Base-by-base conservation (phyloP, 2,797 vertebrate genomes). In the Brachyalestes nurse region DNA sequence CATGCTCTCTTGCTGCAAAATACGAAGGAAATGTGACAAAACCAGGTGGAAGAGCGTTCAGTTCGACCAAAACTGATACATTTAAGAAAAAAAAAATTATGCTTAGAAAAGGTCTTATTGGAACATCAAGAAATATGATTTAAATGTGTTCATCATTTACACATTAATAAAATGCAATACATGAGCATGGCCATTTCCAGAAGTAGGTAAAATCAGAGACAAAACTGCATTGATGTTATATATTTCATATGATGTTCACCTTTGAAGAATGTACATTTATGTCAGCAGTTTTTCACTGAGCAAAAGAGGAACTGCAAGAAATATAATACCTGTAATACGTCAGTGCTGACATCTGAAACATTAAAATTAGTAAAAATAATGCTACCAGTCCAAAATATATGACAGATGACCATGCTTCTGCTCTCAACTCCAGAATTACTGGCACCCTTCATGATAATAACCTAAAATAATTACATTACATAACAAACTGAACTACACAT, bases 21-120 rank as follows among this genome's bases (percentile, higher is more conserved):
- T 86, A 86, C 85, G 85, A 78, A 66, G 81, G 70, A 40, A 47
- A 84, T 64, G 55, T 85, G 80, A 86, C 85, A 85, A 82, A 69
- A 86, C 80, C 70, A 83, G 71, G 86, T 72, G 75, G 72, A 84
- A 84, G 82, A 78, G 67, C 16, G n/a, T 25, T 19, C 2, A 10
- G 23, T 70, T 62, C 55, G 9, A n/a, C 34, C 72, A 71, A 47
- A 79, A 53, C 21, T 58, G 19, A 28, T 25, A 9, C 4, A 14
- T n/a, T 16, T 25, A 6, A 1, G 4, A 4, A 40, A 75, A 21
- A 40, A 73, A 73, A 21, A 5, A 40, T 53, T 55, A 53, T 51
- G 5, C 55, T 53, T 5, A 28, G 47, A 53, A 64, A 64, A 38
- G 2, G 1, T 19, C 6, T 12, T 9, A 60, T 64, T 16, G 34